phyloP scores from a whole-genome alignment of 2,113 vertebrate species.

The Potamarius usumacintae region DNA sequence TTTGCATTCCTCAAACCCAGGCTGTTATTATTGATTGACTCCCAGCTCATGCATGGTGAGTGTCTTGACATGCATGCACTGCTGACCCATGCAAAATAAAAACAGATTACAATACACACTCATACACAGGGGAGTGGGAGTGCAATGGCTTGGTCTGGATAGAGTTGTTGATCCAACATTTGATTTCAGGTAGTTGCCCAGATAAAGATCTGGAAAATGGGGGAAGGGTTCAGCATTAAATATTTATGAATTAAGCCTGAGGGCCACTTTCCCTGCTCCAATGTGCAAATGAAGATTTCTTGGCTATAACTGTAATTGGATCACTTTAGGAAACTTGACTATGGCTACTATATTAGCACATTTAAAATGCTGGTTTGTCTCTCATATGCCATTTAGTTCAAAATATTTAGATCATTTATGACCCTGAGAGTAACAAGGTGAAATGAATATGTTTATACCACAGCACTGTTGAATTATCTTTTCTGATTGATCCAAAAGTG shows the following conservation, averaged over 20 bases:
- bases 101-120: not conserved
- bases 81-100: conserved; percentile 2
- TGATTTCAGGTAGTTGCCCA: conserved; percentile 25
- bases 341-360: not conserved
- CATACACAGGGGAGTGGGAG: not conserved
- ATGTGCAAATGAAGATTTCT: conserved; percentile 5
- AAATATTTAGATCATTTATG: not conserved
- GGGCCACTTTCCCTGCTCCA: conserved; percentile 28
- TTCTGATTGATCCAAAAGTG: not conserved
- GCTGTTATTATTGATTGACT: conserved; percentile 45
- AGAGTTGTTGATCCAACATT: conserved; percentile 7
- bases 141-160: not conserved
- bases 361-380: not conserved
- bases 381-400: not conserved
- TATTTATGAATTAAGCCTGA: conserved; percentile 28
- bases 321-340: not conserved
- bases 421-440: not conserved
- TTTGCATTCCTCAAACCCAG: conserved; percentile 34
- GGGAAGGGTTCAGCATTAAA: conserved; percentile 14
- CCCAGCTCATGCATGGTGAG: conserved; percentile 21
- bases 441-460: not conserved
- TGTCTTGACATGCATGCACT: not conserved
- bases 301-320: conserved; percentile 37
- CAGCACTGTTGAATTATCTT: not conserved
- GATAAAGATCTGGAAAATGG: conserved; percentile 22